These are phyloP conservation scores for Brachyptera risi DNA, from an alignment of 2,888 invertebrate genomes.

Conservation along the genomic window DNA sequence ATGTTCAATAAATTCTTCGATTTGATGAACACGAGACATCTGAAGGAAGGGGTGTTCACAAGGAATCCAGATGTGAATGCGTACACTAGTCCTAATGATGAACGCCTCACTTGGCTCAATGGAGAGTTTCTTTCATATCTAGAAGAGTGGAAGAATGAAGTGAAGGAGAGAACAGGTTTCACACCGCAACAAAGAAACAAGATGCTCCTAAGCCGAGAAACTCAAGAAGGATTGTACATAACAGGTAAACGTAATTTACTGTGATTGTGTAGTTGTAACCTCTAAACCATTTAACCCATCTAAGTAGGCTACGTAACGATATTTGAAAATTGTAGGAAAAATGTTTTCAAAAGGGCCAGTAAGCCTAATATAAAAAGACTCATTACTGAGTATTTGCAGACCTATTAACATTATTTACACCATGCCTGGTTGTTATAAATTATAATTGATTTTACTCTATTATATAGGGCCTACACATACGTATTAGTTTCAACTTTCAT, in stretches of 20 bases:
- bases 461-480: no score
- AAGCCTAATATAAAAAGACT: no score
- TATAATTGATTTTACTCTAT: no score
- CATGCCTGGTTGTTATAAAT: no score
- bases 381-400: no score
- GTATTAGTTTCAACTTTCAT: no score
- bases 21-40: background rate
- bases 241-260: background rate
- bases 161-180: background rate
- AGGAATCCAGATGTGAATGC: slow-evolving; percentile 7
- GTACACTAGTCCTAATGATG: slow-evolving; percentile 7
- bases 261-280: background rate
- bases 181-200: background rate
- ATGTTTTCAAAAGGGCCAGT: no score
- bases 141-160: slow-evolving; percentile 12
- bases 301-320: no score
- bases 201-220: background rate
- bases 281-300: no score
- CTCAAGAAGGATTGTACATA: background rate
- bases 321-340: no score
- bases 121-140: slow-evolving; percentile 6
- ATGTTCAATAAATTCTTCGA: slow-evolving; percentile 16
- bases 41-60: slow-evolving; percentile 2
- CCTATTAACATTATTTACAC: no score
- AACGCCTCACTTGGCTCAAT: slow-evolving; percentile 1